Evolutionary conservation across 1,140 invertebrate genomes (phyloP).

Genomic region (Ruditapes philippinarum): DNA sequence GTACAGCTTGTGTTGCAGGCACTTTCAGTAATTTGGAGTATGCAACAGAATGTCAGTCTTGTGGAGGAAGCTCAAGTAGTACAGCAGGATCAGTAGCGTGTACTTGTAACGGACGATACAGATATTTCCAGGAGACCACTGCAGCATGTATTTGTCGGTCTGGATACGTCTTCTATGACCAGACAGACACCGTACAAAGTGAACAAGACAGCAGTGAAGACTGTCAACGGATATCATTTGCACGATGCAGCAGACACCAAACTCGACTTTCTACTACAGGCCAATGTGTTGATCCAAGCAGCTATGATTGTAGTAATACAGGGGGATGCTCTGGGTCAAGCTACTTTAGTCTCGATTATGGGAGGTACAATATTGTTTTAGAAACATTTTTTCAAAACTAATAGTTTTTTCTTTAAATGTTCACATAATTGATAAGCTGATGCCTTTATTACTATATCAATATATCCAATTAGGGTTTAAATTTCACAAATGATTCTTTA

Average conservation of each 20-base stretch:
- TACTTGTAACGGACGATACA: conserved; percentile 80
- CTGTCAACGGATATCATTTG: conserved; percentile 82
- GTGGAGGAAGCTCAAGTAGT: conserved; percentile 80
- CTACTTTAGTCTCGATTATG: conserved; percentile 67
- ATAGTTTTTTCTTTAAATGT: too few species aligned
- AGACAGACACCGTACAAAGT: conserved; percentile 70
- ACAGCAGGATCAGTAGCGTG: conserved; percentile 73
- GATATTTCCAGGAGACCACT: conserved; percentile 80
- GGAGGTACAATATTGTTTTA: conserved; percentile 75
- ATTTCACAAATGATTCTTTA: too few species aligned
- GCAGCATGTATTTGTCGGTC: conserved; percentile 80
- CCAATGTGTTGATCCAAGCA: conserved; percentile 71
- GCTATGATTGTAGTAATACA: conserved; percentile 73
- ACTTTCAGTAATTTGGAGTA: conserved; percentile 79
- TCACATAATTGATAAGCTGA: too few species aligned
- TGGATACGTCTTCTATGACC: conserved; percentile 84
- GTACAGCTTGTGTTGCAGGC: conserved; percentile 75
- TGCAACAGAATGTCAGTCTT: conserved; percentile 77
- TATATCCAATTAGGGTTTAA: too few species aligned
- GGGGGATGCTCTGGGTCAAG: conserved; percentile 58
- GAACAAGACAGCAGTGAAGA: conserved; percentile 77
- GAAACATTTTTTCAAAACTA: too few species aligned
- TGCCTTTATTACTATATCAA: too few species aligned
- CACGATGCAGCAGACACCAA: conserved; percentile 76
- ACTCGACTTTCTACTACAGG: conserved; percentile 70